Conservation (phyloP, 2,797 vertebrate species). For the Carapus acus region DNA sequence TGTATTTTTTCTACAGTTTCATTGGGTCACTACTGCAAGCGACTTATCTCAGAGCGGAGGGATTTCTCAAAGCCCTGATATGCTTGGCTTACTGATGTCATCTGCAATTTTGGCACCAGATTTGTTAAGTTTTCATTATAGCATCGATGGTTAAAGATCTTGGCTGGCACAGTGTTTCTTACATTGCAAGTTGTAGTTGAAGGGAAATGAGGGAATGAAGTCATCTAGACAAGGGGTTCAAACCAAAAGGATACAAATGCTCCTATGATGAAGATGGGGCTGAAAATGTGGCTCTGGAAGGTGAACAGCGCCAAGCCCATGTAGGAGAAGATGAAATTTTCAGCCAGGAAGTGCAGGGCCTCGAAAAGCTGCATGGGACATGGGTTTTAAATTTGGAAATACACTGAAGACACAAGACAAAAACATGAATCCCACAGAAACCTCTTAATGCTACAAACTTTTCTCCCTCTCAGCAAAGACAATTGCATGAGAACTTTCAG, state of each 20-base stretch:
- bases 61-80: too few relatives aligned
- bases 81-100: too few relatives aligned
- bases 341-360: constrained; percentile 89
- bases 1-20: too few relatives aligned
- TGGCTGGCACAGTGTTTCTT: too few relatives aligned
- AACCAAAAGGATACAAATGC: constrained; percentile 96
- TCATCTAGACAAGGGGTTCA: too few relatives aligned
- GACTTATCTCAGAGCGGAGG: too few relatives aligned
- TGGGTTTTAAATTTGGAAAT: neutral
- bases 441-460: neutral
- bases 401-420: neutral
- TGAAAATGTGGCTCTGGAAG: constrained; percentile 98
- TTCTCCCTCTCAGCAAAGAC: neutral
- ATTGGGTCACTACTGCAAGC: too few relatives aligned
- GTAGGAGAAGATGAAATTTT: constrained; percentile 99
- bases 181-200: too few relatives aligned
- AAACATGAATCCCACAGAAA: neutral
- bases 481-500: neutral
- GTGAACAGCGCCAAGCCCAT: constrained; percentile 97
- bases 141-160: too few relatives aligned
- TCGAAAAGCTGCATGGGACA: constrained; percentile 70
- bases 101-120: too few relatives aligned
- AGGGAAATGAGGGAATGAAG: too few relatives aligned
- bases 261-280: constrained; percentile 89
- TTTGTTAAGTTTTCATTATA: too few relatives aligned